Evolutionary conservation across 1,140 invertebrate species (phyloP).

Genomic region (Drosophila truncata): DNA sequence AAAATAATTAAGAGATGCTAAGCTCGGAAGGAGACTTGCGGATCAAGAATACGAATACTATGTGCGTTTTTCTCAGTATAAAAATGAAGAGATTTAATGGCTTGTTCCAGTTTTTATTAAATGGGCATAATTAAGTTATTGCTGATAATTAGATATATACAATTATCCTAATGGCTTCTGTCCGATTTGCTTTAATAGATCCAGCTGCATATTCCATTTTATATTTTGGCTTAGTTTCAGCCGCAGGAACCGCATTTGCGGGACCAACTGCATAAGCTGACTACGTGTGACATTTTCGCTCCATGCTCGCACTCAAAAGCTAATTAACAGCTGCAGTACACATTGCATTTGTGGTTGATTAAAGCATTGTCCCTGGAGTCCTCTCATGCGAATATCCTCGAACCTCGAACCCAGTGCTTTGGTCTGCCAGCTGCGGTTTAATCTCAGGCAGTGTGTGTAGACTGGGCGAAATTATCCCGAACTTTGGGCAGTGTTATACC

Average conservation of each 20-base stretch:
- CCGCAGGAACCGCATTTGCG: conserved; percentile 20
- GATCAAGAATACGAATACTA: too few species aligned
- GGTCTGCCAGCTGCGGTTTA: background rate
- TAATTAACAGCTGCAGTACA: conserved; percentile 49
- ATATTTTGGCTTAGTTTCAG: conserved; percentile 8
- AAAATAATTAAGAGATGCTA: too few species aligned
- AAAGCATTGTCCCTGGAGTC: conserved; percentile 21
- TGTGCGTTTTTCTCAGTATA: too few species aligned
- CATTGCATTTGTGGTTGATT: conserved; percentile 56
- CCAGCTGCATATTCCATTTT: background rate
- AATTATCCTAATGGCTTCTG: background rate
- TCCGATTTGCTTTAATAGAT: background rate
- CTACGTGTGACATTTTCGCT: conserved; percentile 24
- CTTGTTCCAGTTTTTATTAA: background rate
- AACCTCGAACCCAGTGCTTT: background rate
- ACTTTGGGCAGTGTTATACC: background rate
- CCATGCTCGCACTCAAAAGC: conserved; percentile 7
- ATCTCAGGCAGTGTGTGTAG: background rate
- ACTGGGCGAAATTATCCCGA: conserved; percentile 1
- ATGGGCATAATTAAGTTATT: background rate
- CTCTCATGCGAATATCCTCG: conserved; percentile 2
- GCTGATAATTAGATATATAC: background rate
- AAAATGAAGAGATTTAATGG: background rate
- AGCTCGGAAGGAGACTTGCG: too few species aligned
- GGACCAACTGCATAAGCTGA: conserved; percentile 18